These are phyloP conservation scores for Acanthiza pusilla DNA, from an alignment of 2,797 vertebrate genomes.

Conservation along the genomic window DNA sequence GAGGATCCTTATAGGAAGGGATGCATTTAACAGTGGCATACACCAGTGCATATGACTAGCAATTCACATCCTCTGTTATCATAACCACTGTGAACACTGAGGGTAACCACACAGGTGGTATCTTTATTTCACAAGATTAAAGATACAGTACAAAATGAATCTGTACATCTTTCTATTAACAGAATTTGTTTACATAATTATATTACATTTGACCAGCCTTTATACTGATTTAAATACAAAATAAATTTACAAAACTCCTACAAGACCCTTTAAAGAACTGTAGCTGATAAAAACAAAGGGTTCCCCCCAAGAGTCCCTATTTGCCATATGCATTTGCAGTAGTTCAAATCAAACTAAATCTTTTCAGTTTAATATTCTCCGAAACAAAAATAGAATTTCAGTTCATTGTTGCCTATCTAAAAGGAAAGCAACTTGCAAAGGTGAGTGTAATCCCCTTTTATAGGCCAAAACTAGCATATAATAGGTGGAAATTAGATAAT, in stretches of 20 bases:
- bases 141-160: conserved; percentile 82
- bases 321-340: conserved; percentile 54
- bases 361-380: conserved; percentile 52
- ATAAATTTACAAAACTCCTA: conserved; percentile 77
- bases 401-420: conserved; percentile 30
- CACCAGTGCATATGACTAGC: not conserved
- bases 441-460: not conserved
- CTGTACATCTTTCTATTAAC: conserved; percentile 84
- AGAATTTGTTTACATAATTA: conserved; percentile 81
- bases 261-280: conserved; percentile 67
- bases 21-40: not conserved
- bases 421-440: conserved; percentile 50
- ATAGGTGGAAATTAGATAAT: conserved; percentile 43
- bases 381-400: conserved; percentile 61
- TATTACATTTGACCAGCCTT: conserved; percentile 80
- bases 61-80: not conserved
- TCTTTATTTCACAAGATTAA: conserved; percentile 82
- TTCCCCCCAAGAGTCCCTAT: conserved; percentile 45
- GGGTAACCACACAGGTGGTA: conserved; percentile 71
- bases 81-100: conserved; percentile 39
- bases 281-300: conserved; percentile 58
- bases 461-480: conserved; percentile 25
- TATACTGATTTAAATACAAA: conserved; percentile 80
- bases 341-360: conserved; percentile 61
- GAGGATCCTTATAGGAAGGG: not conserved